A percentile compares a stretch with the other conserved stretches of the same genome.
Conservation (phyloP, 2,797 vertebrate genomes). For the Fundulus diaphanus region DNA sequence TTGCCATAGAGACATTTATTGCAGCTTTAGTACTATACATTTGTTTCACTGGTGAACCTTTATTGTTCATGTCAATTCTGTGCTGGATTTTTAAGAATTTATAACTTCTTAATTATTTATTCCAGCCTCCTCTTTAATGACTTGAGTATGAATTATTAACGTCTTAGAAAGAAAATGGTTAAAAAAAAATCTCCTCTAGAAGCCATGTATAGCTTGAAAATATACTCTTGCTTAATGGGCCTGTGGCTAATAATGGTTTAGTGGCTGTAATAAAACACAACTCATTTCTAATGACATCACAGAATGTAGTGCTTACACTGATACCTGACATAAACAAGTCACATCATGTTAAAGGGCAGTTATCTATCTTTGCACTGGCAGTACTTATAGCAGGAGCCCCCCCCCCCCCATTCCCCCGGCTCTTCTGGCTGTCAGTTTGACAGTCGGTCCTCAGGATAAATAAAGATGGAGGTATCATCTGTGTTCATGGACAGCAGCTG, state of each 20-base stretch:
- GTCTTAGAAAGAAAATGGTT: background rate
- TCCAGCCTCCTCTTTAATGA: constrained; percentile 14
- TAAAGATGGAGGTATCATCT: constrained; percentile 69
- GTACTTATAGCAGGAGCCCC: constrained; percentile 9
- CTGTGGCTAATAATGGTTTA: constrained; percentile 1
- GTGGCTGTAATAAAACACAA: constrained; percentile 3
- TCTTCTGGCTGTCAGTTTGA: constrained; percentile 47
- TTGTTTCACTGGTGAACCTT: background rate
- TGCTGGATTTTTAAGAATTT: constrained; percentile 4
- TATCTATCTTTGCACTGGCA: constrained; percentile 11
- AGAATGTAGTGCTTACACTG: background rate
- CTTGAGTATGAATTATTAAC: constrained; percentile 45
- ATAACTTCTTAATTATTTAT: background rate
- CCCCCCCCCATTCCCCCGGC: background rate
- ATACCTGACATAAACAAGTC: background rate
- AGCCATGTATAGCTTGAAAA: constrained; percentile 4
- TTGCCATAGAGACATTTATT: constrained; percentile 32
- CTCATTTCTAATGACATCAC: constrained; percentile 1
- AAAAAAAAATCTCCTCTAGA: too few species aligned
- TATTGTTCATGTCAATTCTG: background rate
- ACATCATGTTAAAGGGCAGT: constrained; percentile 18
- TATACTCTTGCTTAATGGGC: background rate
- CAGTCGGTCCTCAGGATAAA: constrained; percentile 56
- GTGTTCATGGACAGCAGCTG: constrained; percentile 75
- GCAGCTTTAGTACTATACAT: background rate